Evolutionary conservation across 2,888 invertebrate genomes (phyloP).

Genomic region (Calliopum simillimum): DNA sequence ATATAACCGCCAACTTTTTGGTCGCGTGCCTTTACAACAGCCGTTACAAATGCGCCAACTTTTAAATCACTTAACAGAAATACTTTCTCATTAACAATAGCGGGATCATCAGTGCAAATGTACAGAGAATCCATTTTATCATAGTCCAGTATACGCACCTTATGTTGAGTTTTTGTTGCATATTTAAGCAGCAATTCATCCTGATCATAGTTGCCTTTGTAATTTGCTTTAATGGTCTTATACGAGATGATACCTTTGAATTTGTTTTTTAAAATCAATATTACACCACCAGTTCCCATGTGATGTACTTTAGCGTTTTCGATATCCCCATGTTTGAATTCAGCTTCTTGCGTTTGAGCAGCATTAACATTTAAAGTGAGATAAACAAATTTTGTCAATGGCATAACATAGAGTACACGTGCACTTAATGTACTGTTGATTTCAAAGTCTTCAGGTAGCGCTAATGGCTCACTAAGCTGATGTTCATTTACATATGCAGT

Average conservation of each 20-base stretch:
- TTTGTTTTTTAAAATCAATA: slow-evolving; percentile 58
- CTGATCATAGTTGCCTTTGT: slow-evolving; percentile 64
- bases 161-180: slow-evolving; percentile 65
- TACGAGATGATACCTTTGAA: slow-evolving; percentile 63
- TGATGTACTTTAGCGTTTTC: slow-evolving; percentile 71
- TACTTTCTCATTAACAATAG: slow-evolving; percentile 70
- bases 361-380: slow-evolving; percentile 68
- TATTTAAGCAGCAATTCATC: slow-evolving; percentile 64
- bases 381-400: slow-evolving; percentile 76
- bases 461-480: slow-evolving; percentile 61
- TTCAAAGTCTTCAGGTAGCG: slow-evolving; percentile 65
- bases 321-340: slow-evolving; percentile 71
- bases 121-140: slow-evolving; percentile 75
- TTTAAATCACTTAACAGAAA: slow-evolving; percentile 70
- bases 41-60: slow-evolving; percentile 71
- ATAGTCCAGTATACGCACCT: slow-evolving; percentile 75
- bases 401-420: slow-evolving; percentile 76
- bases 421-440: slow-evolving; percentile 70
- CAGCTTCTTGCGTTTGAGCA: neutral
- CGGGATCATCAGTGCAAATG: slow-evolving; percentile 75
- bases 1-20: slow-evolving; percentile 69
- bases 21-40: slow-evolving; percentile 67
- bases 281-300: slow-evolving; percentile 66
- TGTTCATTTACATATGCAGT: slow-evolving; percentile 67
- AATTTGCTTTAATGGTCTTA: slow-evolving; percentile 58